Evolutionary conservation across 2,113 vertebrate species (phyloP), one percentile per base, ranked within the genome.

Genomic region (Charina bottae): DNA sequence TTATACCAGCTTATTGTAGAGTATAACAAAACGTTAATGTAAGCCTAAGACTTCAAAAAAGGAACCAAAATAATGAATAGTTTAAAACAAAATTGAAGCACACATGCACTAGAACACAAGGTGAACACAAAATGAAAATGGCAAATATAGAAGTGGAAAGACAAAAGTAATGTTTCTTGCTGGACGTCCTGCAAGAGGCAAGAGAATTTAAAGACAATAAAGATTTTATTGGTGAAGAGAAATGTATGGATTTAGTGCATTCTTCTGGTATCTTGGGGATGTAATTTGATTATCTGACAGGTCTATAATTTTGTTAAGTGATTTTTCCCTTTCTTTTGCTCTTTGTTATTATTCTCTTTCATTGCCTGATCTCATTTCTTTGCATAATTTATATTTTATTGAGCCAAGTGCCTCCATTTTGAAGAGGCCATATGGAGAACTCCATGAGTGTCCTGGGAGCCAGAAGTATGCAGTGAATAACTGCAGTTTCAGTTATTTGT

Each of bases 331-430:
- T 42, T 78, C 19, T 78, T 97, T 64, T 94, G 95, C 93, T 92
- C 96, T 83, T 96, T 96, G 96, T 96, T 96, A 96, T 83, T 95
- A 94, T 93, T 95, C 93, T 94, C 94, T 97, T 97, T 95, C 95
- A 95, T 89, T 96, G 6, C 95, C 94, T 96, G 93, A 95, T 96
- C 92, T 49, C 95, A 93, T 95, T 95, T 96, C 94, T 96, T 96
- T 96, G 96, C 92, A 94, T 97, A 97, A 97, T 97, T 97, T 96
- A 95, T 84, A 94, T 96, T 96, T 97, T 96, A 97, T 97, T 89
- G 97, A 96, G 97, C 92, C 94, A 84, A 93, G 94, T 94, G 54
- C 95, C 94, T 95, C 95, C 78, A 28, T 96, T 97, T 96, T 96
- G 94, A 96, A 87, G 94, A 97, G 96, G 95, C 94, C 97, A 97